A percentile compares a stretch with the other conserved stretches of the same genome.
phyloP scores from a whole-genome alignment of 2,113 vertebrate genomes.

The Pomatostomus ruficeps region DNA sequence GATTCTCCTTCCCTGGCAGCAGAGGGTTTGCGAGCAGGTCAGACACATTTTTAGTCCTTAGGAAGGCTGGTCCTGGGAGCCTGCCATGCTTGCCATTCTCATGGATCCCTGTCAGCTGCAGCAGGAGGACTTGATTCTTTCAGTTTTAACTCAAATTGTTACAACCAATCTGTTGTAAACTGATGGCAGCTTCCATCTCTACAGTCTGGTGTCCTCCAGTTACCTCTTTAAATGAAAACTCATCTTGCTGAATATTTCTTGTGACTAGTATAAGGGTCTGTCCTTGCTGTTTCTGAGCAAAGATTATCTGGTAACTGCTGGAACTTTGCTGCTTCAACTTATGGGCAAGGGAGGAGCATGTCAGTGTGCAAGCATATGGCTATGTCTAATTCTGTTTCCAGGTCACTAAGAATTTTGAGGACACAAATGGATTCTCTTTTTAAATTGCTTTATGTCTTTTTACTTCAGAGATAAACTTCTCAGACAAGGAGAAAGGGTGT shows the following conservation, averaged over 20 bases:
- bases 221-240: background rate
- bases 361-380: background rate
- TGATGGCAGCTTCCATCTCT: background rate
- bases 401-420: constrained; percentile 7
- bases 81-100: fast-evolving
- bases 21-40: background rate
- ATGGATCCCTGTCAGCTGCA: background rate
- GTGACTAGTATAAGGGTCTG: background rate
- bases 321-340: background rate
- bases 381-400: background rate
- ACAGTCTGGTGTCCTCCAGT: background rate
- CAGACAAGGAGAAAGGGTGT: constrained; percentile 1
- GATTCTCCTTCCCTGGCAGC: background rate
- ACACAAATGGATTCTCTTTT: background rate
- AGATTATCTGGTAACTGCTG: background rate
- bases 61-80: background rate
- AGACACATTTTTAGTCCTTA: background rate
- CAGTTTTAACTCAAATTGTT: background rate
- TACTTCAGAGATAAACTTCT: background rate
- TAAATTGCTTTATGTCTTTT: background rate
- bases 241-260: background rate
- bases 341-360: background rate
- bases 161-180: background rate
- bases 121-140: background rate
- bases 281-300: background rate